These are phyloP conservation scores for Burhinus oedicnemus DNA, from an alignment of 2,113 vertebrate species.

Conservation along the genomic window DNA sequence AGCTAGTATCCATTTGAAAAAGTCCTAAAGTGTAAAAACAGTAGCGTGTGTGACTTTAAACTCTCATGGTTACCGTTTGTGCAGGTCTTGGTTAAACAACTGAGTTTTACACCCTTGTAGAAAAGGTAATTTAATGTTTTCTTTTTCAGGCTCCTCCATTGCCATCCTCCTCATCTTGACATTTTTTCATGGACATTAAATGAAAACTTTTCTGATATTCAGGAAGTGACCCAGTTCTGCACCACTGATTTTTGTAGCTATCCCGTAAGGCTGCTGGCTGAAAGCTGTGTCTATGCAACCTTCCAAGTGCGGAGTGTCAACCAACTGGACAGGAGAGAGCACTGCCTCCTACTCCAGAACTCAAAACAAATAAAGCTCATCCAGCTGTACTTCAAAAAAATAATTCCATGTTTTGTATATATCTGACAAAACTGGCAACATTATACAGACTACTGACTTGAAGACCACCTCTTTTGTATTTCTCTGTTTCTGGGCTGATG, in stretches of 20 bases:
- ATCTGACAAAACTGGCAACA: conserved; percentile 92
- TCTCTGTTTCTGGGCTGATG: conserved; percentile 87
- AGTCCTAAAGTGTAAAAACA: neutral
- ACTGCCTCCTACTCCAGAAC: conserved; percentile 83
- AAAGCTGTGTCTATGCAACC: conserved; percentile 99
- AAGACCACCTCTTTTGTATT: conserved; percentile 86
- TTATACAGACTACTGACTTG: conserved; percentile 97
- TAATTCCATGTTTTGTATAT: conserved; percentile 92
- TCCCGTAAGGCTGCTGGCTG: conserved; percentile 95
- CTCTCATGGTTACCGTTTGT: neutral
- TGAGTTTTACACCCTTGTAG: conserved; percentile 42
- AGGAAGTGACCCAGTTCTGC: conserved; percentile 94
- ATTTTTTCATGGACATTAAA: conserved; percentile 86
- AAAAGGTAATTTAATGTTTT: conserved; percentile 69
- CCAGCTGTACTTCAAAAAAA: conserved; percentile 85
- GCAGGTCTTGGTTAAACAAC: conserved; percentile 15
- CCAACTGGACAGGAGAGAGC: conserved; percentile 85
- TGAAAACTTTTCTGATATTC: conserved; percentile 95
- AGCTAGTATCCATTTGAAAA: neutral
- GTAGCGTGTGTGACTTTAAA: neutral
- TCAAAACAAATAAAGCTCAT: conserved; percentile 84
- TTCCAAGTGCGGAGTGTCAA: conserved; percentile 89
- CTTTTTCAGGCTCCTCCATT: conserved; percentile 90
- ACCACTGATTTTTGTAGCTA: conserved; percentile 95
- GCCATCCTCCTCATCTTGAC: conserved; percentile 95